Base-by-base conservation (phyloP, 2,113 vertebrate genomes). In the Syngnathus floridae region DNA sequence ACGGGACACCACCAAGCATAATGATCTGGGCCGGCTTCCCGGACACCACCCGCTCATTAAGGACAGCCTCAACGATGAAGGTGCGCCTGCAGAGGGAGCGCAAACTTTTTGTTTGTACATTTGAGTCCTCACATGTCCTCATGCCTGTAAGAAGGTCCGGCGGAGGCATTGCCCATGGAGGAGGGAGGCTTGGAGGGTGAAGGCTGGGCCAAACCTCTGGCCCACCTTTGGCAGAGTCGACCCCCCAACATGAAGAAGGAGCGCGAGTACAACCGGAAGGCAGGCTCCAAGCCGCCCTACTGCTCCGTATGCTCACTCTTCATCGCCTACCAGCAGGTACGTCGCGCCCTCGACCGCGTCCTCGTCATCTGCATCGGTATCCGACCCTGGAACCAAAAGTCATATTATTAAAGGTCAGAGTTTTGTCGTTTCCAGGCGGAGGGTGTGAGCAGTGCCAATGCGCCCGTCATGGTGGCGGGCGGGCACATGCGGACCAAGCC, bases 231-330 rank as follows among this genome's bases (percentile, higher is more conserved):
- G 97, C 95, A 97, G 86, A 96, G 92, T 82, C 90, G 92, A 54
- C 95, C 95, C 0, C 91, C 90, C 0, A 97, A 93, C 79, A 92
- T 95, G 73, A 93, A 95, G 82, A 93, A 92, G 0, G 96, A 98
- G 75, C 92, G 87, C 68, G 95, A 96, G 64, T 97, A 94, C 85
- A 99, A 99, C 66, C 88, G 90, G 43, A 87, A 82, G 65, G 92
- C 93, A 86, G 94, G 93, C 51, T 92, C 91, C 63, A 92, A 93
- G 79, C 74, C 93, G 10, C 97, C 97, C 0, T 93, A 95, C 83
- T 99, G 96, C 55, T 91, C 93, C 12, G 88, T 99, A 43, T 99
- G 97, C 75, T 86, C 89, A 88, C 92, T 98, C 17, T 98, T 98
- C 80, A 91, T 94, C 83, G 92, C 92, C 0, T 93, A 97, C 67